Evolutionary conservation across 2,797 vertebrate genomes (phyloP).

Genomic region (Champsocephalus gunnari): DNA sequence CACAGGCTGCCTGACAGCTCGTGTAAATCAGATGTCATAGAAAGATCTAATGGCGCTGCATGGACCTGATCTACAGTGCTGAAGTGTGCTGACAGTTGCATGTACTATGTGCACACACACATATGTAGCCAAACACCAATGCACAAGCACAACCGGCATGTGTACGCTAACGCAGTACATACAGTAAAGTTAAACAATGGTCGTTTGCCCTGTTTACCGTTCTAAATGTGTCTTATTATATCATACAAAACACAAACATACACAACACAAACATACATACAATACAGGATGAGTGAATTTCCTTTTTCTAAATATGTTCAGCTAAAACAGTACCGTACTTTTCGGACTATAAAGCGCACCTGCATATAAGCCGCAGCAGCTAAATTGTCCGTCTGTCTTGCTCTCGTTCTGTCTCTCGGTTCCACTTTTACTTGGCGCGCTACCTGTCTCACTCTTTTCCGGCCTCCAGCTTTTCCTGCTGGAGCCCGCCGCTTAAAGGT

Average conservation of each 20-base stretch:
- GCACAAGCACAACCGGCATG: slow-evolving; percentile 40
- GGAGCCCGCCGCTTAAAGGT: too few species aligned
- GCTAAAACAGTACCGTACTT: not conserved
- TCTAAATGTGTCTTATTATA: slow-evolving; percentile 28
- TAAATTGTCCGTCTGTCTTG: too few species aligned
- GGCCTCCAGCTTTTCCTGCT: too few species aligned
- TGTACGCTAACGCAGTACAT: slow-evolving; percentile 47
- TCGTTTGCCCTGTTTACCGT: slow-evolving; percentile 26
- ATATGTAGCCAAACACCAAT: slow-evolving; percentile 14
- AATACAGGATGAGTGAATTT: not conserved
- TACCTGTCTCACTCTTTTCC: too few species aligned
- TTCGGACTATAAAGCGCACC: too few species aligned
- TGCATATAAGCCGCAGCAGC: too few species aligned
- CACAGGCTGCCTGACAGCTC: slow-evolving; percentile 68
- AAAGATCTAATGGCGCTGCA: slow-evolving; percentile 78
- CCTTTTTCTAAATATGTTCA: slow-evolving; percentile 13
- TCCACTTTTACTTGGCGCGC: too few species aligned
- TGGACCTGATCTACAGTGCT: slow-evolving; percentile 66
- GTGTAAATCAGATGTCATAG: slow-evolving; percentile 81
- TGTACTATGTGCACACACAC: slow-evolving; percentile 37
- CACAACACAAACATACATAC: not conserved
- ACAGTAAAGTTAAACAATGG: slow-evolving; percentile 29
- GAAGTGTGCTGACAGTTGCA: slow-evolving; percentile 69
- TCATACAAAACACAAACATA: not conserved
- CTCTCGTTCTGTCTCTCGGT: too few species aligned